A percentile compares a stretch with the other conserved stretches of the same genome.
These are phyloP conservation scores for Ostrea edulis DNA, from an alignment of 1,140 invertebrate genomes.

Conservation along the genomic window DNA sequence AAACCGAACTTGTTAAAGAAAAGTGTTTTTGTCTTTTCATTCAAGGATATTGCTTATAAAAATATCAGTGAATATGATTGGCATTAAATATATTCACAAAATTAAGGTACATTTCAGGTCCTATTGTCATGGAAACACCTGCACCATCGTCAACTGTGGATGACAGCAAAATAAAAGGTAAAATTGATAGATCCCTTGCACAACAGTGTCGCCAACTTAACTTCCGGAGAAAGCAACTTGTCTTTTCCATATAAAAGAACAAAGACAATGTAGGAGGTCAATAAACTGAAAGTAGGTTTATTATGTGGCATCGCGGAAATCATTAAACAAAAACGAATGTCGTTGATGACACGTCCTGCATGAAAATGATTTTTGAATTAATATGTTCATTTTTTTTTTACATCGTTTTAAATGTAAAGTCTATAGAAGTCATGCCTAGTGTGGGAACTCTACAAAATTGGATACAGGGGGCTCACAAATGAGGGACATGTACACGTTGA, in stretches of 20 bases:
- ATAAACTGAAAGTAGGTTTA: neutral
- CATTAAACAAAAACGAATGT: neutral
- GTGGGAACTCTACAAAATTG: too few relatives aligned
- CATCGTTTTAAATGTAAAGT: too few relatives aligned
- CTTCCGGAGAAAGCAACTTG: neutral
- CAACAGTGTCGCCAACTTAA: neutral
- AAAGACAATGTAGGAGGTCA: neutral
- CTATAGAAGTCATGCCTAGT: too few relatives aligned
- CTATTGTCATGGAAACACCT: constrained; percentile 14
- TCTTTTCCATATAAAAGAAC: neutral
- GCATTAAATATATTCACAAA: neutral
- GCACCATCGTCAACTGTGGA: neutral
- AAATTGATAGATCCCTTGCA: neutral
- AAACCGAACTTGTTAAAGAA: too few relatives aligned
- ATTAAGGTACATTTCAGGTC: neutral
- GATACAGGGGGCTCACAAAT: too few relatives aligned
- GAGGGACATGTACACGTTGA: too few relatives aligned
- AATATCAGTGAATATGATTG: too few relatives aligned
- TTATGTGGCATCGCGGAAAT: neutral
- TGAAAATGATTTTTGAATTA: too few relatives aligned
- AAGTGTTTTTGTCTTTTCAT: too few relatives aligned
- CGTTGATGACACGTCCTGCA: neutral
- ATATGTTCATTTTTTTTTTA: too few relatives aligned
- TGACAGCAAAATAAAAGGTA: constrained; percentile 27
- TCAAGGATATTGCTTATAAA: too few relatives aligned